Base-by-base conservation (phyloP, 92 coral and sea anemone species). In the Metridium senile region DNA sequence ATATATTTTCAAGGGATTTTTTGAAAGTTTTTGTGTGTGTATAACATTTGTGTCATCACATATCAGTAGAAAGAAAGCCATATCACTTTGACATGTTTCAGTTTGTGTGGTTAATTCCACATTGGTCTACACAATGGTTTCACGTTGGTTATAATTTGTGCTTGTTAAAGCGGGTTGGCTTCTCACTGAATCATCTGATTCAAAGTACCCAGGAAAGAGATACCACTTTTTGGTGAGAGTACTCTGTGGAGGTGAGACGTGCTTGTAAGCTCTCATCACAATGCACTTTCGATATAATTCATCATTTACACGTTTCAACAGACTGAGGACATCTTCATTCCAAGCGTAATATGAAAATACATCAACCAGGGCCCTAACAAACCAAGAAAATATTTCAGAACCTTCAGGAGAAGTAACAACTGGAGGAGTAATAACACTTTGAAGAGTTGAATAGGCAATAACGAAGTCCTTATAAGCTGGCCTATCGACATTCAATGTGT, bases 131-230 rank as follows among this genome's bases (percentile, higher is more conserved):
- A n/a, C n/a, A n/a, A n/a, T n/a, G n/a, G n/a, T n/a, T n/a, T n/a
- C n/a, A n/a, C n/a, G n/a, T n/a, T n/a, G n/a, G n/a, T n/a, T n/a
- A n/a, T n/a, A n/a, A n/a, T n/a, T n/a, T n/a, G n/a, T n/a, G n/a
- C n/a, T n/a, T n/a, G n/a, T n/a, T n/a, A n/a, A n/a, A n/a, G n/a
- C n/a, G n/a, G n/a, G 4, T 54, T 54, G n/a, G 59, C 17, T 54
- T 9, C 4, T 39, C 49, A 39, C 49, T 6, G 13, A 3, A 54
- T 54, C 59, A 9, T 54, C n/a, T 10, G 3, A 4, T 54, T 58
- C 81, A 27, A 74, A 74, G 77, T 77, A 82, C 1, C 91, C 91
- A 46, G 91, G 91, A 31, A 87, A 69, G 56, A 87, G 82, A 70
- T 59, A 87, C 62, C 82, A 81, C 63, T 87, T 87, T 51, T 78